phyloP scores from a whole-genome alignment of 2,113 vertebrate species.

The Oryzias melastigma region DNA sequence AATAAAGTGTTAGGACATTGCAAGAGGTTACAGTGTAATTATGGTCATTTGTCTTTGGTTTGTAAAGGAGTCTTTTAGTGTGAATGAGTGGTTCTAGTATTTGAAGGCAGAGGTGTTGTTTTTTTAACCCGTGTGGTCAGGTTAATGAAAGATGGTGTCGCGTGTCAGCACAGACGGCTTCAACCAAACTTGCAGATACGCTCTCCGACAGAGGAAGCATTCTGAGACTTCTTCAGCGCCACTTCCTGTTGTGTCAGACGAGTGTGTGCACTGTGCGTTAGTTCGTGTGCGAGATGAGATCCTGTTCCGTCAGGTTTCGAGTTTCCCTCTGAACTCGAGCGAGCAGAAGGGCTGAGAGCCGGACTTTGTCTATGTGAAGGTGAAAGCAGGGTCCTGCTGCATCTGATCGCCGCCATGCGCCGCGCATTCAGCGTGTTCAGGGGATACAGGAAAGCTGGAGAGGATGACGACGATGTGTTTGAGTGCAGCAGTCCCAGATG shows the following conservation, averaged over 20 bases:
- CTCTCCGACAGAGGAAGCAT: slow-evolving; percentile 31
- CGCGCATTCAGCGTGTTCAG: slow-evolving; percentile 51
- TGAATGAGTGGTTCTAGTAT: slow-evolving; percentile 7
- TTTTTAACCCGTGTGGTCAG: too few relatives aligned
- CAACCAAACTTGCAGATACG: not conserved
- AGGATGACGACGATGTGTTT: slow-evolving; percentile 70
- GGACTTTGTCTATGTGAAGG: not conserved
- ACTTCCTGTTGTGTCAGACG: slow-evolving; percentile 60
- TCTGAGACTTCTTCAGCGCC: not conserved
- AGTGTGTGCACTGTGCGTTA: not conserved
- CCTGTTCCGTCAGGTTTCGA: slow-evolving; percentile 24
- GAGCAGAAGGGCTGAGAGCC: not conserved
- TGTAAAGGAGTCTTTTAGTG: not conserved
- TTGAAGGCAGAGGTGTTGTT: too few relatives aligned
- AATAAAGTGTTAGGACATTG: too few relatives aligned
- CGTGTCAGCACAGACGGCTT: too few relatives aligned
- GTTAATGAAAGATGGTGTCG: too few relatives aligned
- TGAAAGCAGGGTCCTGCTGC: not conserved
- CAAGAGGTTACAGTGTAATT: too few relatives aligned
- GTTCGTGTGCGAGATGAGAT: slow-evolving; percentile 16
- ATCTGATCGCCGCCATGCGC: slow-evolving; percentile 52
- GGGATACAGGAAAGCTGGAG: slow-evolving; percentile 54
- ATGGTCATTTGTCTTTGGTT: too few relatives aligned
- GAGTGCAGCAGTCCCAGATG: slow-evolving; percentile 27
- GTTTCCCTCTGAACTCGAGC: slow-evolving; percentile 20